These are phyloP conservation scores for Rhea pennata DNA, from an alignment of 2,113 vertebrate genomes.

Conservation along the genomic window DNA sequence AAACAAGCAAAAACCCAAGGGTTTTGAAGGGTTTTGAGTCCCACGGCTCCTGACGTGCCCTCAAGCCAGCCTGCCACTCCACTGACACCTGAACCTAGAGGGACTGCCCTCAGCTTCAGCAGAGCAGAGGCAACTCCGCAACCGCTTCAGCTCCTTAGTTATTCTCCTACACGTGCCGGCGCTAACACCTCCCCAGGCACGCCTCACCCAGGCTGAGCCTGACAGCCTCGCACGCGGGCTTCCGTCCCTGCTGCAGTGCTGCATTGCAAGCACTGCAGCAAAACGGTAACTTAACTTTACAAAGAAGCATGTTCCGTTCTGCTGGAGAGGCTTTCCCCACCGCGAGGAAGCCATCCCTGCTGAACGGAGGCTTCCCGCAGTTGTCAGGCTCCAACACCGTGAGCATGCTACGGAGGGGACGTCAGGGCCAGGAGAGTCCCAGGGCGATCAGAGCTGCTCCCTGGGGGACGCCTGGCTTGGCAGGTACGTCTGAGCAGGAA, in stretches of 20 bases:
- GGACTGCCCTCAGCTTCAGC: background rate
- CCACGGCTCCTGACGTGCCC: background rate
- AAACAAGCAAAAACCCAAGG: background rate
- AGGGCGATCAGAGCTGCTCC: background rate
- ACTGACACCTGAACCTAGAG: background rate
- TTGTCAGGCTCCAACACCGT: background rate
- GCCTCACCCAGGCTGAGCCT: slow-evolving; percentile 31
- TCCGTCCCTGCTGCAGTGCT: slow-evolving; percentile 65
- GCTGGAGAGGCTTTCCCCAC: background rate
- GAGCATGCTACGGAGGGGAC: background rate
- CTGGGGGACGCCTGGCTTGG: background rate
- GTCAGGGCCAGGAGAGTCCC: background rate
- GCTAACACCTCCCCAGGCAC: slow-evolving; percentile 48
- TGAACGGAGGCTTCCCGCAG: background rate
- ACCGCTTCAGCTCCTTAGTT: background rate
- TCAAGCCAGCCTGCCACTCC: background rate
- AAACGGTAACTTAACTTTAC: slow-evolving; percentile 47
- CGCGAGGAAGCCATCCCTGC: background rate
- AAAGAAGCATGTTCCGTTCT: background rate
- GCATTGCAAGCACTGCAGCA: slow-evolving; percentile 57
- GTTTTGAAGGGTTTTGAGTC: background rate
- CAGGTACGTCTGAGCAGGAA: background rate
- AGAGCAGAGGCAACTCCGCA: background rate
- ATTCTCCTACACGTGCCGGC: background rate
- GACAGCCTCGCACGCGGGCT: slow-evolving; percentile 59